A percentile compares a stretch with the other conserved stretches of the same genome.
Conservation (phyloP, 2,797 vertebrate genomes). For the Simalia tracyae region DNA sequence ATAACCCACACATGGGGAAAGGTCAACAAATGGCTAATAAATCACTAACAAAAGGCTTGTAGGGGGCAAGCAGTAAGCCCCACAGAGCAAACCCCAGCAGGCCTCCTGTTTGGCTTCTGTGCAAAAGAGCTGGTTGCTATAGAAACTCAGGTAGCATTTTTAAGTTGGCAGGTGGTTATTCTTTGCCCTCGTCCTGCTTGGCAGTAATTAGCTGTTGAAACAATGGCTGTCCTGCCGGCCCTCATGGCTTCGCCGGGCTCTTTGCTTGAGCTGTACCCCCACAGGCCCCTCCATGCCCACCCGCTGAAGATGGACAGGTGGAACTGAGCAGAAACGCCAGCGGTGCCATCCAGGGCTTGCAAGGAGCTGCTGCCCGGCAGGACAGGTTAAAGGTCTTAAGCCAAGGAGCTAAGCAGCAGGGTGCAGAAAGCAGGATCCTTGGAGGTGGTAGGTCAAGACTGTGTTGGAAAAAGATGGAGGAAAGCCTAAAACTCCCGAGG, state of each 20-base stretch:
- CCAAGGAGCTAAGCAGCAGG: not conserved
- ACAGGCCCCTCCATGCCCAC: not conserved
- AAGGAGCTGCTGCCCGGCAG: not conserved
- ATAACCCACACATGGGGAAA: not conserved
- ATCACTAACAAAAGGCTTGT: not conserved
- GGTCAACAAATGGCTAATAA: conserved; percentile 8
- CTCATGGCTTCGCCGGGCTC: not conserved
- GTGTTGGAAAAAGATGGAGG: not conserved
- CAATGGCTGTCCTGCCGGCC: not conserved
- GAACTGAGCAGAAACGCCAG: not conserved
- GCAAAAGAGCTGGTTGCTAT: conserved; percentile 52
- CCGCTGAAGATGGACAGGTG: too few relatives aligned
- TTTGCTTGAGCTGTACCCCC: not conserved
- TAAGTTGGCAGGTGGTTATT: conserved; percentile 60
- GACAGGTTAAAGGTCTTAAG: not conserved
- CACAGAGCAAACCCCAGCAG: not conserved
- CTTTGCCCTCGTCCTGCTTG: conserved; percentile 48
- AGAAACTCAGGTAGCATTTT: conserved; percentile 60
- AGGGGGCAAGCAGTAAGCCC: not conserved
- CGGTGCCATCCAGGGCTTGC: not conserved
- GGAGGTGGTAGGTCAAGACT: not conserved
- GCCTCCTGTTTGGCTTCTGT: conserved; percentile 33
- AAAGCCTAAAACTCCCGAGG: not conserved
- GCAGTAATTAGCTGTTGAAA: conserved; percentile 11
- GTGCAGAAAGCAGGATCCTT: not conserved